Evolutionary conservation across 1,140 invertebrate species (phyloP).

Genomic region (Ceratosolen solmsi): DNA sequence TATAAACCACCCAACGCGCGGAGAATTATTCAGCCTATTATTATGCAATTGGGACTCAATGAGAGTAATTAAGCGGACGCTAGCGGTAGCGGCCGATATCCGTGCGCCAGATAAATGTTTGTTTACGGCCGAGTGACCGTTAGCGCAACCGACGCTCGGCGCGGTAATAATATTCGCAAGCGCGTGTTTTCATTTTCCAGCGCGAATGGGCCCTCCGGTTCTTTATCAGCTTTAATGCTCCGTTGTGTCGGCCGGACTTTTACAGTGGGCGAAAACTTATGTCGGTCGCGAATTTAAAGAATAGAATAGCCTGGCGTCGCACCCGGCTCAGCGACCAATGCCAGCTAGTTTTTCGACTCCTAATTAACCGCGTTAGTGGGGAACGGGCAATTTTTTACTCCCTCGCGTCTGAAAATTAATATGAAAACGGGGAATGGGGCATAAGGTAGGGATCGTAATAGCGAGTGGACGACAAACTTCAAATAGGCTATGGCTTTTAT

Average conservation of each 20-base stretch:
- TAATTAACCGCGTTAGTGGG: neutral
- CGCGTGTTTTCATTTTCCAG: neutral
- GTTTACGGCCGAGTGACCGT: neutral
- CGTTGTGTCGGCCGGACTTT: too few relatives aligned
- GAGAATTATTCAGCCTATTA: neutral
- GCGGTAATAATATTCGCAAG: neutral
- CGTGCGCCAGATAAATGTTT: neutral
- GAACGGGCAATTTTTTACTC: neutral
- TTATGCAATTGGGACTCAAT: neutral
- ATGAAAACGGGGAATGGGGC: too few relatives aligned
- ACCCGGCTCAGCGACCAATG: too few relatives aligned
- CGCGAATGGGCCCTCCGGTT: too few relatives aligned
- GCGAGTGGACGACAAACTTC: neutral
- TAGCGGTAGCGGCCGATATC: neutral
- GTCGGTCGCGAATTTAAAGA: neutral
- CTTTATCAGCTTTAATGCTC: too few relatives aligned
- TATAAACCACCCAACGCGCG: conserved; percentile 47
- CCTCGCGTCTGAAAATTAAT: neutral
- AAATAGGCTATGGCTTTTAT: neutral
- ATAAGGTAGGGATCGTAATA: neutral
- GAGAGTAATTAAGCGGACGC: neutral
- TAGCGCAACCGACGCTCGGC: neutral
- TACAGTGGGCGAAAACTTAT: neutral
- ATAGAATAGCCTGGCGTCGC: too few relatives aligned
- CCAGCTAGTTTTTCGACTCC: neutral